Evolutionary conservation across 2,113 vertebrate genomes (phyloP).

Genomic region (Epinephelus cyanopodus): DNA sequence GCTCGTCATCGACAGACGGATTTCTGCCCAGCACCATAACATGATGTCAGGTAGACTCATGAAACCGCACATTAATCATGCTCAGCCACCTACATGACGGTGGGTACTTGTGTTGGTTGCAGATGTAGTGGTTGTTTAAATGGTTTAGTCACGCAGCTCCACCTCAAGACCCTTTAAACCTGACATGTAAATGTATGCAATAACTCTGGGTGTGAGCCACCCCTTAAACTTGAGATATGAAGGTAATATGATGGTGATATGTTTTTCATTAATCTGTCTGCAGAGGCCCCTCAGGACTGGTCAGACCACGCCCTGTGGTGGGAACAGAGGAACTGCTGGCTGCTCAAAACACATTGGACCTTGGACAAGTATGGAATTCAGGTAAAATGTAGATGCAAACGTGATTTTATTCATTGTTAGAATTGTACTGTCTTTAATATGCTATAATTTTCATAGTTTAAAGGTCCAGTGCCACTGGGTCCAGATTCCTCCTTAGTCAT

Average conservation of each 20-base stretch:
- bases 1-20: slow-evolving; percentile 56
- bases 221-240: slow-evolving; percentile 13
- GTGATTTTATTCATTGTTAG: not conserved
- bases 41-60: slow-evolving; percentile 71
- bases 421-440: not conserved
- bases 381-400: slow-evolving; percentile 49
- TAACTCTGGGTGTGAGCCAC: not conserved
- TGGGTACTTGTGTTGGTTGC: slow-evolving; percentile 7
- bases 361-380: slow-evolving; percentile 94
- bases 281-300: slow-evolving; percentile 93
- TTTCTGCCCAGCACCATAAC: slow-evolving; percentile 43
- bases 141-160: not conserved
- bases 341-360: slow-evolving; percentile 97
- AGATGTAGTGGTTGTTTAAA: not conserved
- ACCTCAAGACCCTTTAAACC: not conserved
- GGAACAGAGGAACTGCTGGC: slow-evolving; percentile 95
- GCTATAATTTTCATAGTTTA: not conserved
- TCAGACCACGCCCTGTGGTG: slow-evolving; percentile 98
- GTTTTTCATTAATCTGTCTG: slow-evolving; percentile 30
- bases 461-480: no score
- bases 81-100: slow-evolving; percentile 11
- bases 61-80: slow-evolving; percentile 37
- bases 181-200: slow-evolving; percentile 6
- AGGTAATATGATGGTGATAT: not conserved
- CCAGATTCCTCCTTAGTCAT: no score